Evolutionary conservation across 2,797 vertebrate species (phyloP).

Genomic region (Hirundo rustica): DNA sequence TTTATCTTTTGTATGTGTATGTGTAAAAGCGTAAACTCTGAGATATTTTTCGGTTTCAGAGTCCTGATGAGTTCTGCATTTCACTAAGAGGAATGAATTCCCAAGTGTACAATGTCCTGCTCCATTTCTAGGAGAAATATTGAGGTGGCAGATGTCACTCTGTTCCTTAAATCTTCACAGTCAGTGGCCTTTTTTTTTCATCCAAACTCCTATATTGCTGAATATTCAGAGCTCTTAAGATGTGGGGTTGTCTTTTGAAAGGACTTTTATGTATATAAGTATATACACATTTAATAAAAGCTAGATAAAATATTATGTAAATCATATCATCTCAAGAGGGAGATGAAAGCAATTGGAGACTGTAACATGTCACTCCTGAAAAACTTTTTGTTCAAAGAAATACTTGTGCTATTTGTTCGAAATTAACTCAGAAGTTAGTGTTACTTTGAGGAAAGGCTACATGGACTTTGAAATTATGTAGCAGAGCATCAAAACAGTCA

Average conservation of each 20-base stretch:
- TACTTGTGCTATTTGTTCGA: conserved; percentile 44
- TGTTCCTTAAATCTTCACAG: conserved; percentile 59
- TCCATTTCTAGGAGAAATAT: conserved; percentile 44
- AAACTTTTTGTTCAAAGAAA: conserved; percentile 53
- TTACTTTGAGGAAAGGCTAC: conserved; percentile 36
- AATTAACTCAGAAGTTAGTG: conserved; percentile 41
- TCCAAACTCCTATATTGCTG: conserved; percentile 64
- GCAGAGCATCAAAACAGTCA: conserved; percentile 22
- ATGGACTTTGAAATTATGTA: conserved; percentile 17
- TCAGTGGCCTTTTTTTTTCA: conserved; percentile 18
- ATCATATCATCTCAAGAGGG: conserved; percentile 78
- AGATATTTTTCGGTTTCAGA: background rate
- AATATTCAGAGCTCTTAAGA: conserved; percentile 71
- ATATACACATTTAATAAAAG: background rate
- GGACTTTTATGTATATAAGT: background rate
- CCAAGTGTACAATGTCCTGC: background rate
- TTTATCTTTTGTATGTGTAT: background rate
- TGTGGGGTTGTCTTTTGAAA: conserved; percentile 73
- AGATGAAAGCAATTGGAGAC: conserved; percentile 75
- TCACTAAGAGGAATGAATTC: conserved; percentile 4
- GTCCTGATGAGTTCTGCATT: conserved; percentile 33
- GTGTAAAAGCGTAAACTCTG: background rate
- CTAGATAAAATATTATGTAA: conserved; percentile 83
- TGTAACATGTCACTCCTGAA: conserved; percentile 18
- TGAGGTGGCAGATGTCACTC: conserved; percentile 34